These are phyloP conservation scores for Gymnogyps californianus DNA, from an alignment of 2,113 vertebrate species.

Conservation along the genomic window DNA sequence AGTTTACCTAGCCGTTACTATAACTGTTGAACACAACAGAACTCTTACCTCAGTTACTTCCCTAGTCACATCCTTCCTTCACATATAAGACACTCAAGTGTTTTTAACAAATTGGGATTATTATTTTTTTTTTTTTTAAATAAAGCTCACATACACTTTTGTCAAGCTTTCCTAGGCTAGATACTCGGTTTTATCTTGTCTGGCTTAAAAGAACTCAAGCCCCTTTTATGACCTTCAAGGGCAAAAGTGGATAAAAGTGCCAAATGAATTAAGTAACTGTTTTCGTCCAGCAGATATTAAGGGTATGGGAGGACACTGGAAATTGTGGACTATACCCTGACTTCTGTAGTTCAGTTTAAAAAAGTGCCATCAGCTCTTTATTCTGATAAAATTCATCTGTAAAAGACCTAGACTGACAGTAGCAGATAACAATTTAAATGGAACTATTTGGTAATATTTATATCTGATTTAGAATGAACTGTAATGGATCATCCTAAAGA, in stretches of 20 bases:
- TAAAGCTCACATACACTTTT: not conserved
- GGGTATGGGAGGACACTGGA: not conserved
- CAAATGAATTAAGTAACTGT: not conserved
- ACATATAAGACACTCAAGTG: not conserved
- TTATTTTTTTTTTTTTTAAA: not conserved
- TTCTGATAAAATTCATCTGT: not conserved
- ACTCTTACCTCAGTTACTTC: not conserved
- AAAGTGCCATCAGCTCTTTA: not conserved
- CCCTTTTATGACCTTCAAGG: not conserved
- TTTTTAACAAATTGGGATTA: not conserved
- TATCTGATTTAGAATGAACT: not conserved
- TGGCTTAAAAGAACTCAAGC: not conserved
- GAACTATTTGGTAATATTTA: slow-evolving; percentile 5
- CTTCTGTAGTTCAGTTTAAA: not conserved
- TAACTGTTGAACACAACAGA: not conserved
- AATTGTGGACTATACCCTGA: not conserved
- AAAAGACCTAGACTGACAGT: not conserved
- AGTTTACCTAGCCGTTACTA: not conserved
- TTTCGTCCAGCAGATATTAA: not conserved
- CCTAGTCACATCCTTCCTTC: not conserved
- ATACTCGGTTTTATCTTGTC: not conserved
- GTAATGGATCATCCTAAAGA: slow-evolving; percentile 16
- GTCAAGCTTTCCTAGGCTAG: not conserved
- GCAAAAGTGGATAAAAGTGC: not conserved
- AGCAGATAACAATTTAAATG: not conserved